phyloP scores from a whole-genome alignment of 2,888 invertebrate species.

The Oxytorus armatus region DNA sequence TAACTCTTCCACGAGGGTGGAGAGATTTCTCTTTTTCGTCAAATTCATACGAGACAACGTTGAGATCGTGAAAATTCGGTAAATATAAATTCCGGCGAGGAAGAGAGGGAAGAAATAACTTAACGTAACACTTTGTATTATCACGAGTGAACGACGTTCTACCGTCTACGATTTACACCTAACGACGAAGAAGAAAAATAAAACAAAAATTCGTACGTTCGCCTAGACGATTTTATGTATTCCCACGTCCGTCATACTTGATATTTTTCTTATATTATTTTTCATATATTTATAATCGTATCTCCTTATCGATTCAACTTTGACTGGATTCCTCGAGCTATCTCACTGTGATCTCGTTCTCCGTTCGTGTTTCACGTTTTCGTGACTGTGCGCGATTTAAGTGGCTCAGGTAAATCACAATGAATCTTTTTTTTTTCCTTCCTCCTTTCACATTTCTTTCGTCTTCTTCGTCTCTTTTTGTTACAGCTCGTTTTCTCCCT shows the following conservation, averaged over 20 bases:
- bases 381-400: constrained; percentile 61
- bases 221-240: constrained; percentile 31
- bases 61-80: constrained; percentile 45
- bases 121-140: constrained; percentile 24
- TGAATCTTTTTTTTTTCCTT: constrained; percentile 38
- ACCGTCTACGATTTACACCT: constrained; percentile 22
- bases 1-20: constrained; percentile 46
- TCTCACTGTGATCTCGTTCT: constrained; percentile 6
- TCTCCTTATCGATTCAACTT: constrained; percentile 11
- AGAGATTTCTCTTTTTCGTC: constrained; percentile 3
- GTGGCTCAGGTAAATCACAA: constrained; percentile 59
- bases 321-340: constrained; percentile 30
- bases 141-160: not conserved
- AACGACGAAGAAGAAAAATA: constrained; percentile 6
- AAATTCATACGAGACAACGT: constrained; percentile 48
- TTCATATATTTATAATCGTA: not conserved
- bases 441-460: not conserved
- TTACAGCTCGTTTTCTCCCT: constrained; percentile 15
- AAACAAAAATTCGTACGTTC: constrained; percentile 15
- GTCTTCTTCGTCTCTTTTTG: constrained; percentile 10
- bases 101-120: constrained; percentile 34
- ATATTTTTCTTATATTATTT: constrained; percentile 1
- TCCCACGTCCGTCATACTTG: constrained; percentile 13
- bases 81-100: constrained; percentile 23
- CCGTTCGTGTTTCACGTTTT: constrained; percentile 52